Conservation (phyloP, 2,797 vertebrate genomes). For the Syncerus caffer region DNA sequence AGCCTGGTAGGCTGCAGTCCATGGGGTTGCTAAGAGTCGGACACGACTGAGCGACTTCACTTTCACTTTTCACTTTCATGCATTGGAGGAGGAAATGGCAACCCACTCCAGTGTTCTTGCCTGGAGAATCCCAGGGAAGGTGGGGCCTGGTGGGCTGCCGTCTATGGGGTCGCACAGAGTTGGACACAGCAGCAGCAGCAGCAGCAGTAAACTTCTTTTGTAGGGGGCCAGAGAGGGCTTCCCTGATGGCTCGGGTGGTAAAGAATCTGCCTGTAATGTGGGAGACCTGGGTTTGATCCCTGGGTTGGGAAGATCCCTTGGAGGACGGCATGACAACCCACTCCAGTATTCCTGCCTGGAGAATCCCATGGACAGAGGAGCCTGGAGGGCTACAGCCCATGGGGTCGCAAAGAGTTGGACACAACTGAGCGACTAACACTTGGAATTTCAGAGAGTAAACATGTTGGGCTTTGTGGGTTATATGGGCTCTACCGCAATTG, state of each 20-base stretch:
- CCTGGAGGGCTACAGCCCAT: neutral
- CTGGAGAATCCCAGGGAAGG: too few species aligned
- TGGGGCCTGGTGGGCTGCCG: too few species aligned
- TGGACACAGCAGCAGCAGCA: too few species aligned
- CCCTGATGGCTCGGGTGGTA: neutral
- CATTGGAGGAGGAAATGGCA: too few species aligned
- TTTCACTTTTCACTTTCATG: too few species aligned
- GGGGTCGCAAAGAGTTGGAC: neutral
- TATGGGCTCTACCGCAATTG: neutral
- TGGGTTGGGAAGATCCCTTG: neutral
- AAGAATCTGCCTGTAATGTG: neutral
- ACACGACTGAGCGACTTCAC: too few species aligned
- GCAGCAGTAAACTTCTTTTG: neutral
- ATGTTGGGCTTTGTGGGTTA: too few species aligned
- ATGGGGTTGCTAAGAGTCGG: too few species aligned
- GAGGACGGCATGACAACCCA: neutral
- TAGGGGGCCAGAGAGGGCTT: neutral
- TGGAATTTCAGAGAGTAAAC: neutral
- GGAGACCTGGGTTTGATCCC: neutral
- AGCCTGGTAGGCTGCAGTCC: too few species aligned
- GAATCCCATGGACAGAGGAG: neutral
- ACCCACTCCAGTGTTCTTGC: too few species aligned
- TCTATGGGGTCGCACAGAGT: too few species aligned
- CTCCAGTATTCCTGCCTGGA: neutral
- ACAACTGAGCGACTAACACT: neutral